Conservation (phyloP, 2,113 vertebrate species). For the Paratilapia polleni region DNA sequence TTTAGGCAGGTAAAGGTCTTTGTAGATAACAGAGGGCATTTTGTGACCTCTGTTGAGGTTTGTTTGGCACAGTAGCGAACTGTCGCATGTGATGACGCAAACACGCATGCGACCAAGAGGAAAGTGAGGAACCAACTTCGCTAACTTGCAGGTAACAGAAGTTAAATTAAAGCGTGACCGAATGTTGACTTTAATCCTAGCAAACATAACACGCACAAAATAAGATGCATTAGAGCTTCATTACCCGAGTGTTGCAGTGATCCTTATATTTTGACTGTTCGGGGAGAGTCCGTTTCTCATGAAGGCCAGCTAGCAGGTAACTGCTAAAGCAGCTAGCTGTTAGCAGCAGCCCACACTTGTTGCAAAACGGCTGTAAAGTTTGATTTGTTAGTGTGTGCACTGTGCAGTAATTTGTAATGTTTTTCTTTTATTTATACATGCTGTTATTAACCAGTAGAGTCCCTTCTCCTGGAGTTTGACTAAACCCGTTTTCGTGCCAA, state of each 20-base stretch:
- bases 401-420: background rate
- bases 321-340: slow-evolving; percentile 50
- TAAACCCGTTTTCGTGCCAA: background rate
- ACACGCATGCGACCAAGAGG: slow-evolving; percentile 50
- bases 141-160: slow-evolving; percentile 63
- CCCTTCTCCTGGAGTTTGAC: background rate
- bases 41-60: background rate
- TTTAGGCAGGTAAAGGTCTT: background rate
- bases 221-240: fast-evolving
- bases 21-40: background rate
- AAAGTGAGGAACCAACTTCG: slow-evolving; percentile 67
- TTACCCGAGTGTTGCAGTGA: no score
- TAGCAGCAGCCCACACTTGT: slow-evolving; percentile 62
- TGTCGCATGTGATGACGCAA: slow-evolving; percentile 66
- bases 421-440: background rate
- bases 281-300: background rate
- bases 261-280: background rate
- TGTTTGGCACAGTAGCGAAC: background rate
- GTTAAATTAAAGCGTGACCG: no score
- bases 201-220: background rate
- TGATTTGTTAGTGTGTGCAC: background rate
- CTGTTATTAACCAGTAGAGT: background rate
- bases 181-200: fast-evolving
- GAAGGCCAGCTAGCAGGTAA: slow-evolving; percentile 33
- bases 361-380: slow-evolving; percentile 36